Evolutionary conservation across 2,113 vertebrate genomes (phyloP), one percentile per base, ranked within the genome.

Genomic region (Prietella phreatophila): DNA sequence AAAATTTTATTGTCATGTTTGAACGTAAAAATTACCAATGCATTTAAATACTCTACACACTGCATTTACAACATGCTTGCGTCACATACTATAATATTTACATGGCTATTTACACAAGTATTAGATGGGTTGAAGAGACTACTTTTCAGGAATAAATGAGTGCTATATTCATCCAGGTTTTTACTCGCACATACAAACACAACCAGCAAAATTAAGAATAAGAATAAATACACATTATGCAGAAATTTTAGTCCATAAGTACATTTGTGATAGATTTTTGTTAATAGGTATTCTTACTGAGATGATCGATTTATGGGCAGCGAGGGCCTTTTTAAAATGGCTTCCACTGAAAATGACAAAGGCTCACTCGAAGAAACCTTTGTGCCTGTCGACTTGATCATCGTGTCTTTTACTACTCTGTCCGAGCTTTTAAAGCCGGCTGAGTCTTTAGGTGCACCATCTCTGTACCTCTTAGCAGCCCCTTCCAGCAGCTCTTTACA

Each of bases 281-380:
- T 82, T 42, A 30, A 33, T 81, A 82, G n/a, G 36, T 81, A 65
- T 27, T 33, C 56, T 94, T 80, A 97, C 56, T 97, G 96, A 90
- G 96, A 97, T 55, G 96, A 93, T 86, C 94, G 96, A 90, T 95
- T 95, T 93, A 96, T 89, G 63, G 96, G 93, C 39, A 96, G 96
- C 0, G 96, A 93, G 17, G 97, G 97, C 88, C 96, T 93, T 88
- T 99, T 99, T 89, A 99, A 96, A 86, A 99, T 99, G 91, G 98
- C 97, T 88, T 99, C 98, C 90, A 99, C 98, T 0, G 98, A 99
- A 94, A 99, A 99, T 0, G 98, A 97, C 92, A 99, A 91, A 0
- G 97, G 95, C 85, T 99, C 98, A 25, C 92, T 89, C 80, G 96
- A 36, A 0, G 95, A 91, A 92, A 96, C 93, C 94, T 98, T 99